Evolutionary conservation across 2,888 invertebrate genomes (phyloP).

Genomic region (Metellina segmentata): DNA sequence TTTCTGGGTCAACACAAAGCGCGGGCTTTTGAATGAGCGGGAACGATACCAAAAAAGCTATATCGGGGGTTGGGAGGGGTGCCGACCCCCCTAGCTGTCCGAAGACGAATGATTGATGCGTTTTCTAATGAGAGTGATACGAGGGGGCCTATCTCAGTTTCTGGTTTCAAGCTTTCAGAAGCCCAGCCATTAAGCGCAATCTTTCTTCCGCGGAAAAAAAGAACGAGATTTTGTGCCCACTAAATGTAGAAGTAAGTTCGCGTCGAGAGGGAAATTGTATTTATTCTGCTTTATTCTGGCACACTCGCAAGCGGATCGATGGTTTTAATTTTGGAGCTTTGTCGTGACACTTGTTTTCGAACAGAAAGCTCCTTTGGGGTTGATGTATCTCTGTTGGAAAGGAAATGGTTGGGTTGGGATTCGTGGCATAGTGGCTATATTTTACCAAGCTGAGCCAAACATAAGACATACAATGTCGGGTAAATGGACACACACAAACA

Average conservation of each 20-base stretch:
- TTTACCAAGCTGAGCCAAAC: too few species aligned
- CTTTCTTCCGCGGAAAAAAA: conserved; percentile 52
- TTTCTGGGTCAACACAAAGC: conserved; percentile 69
- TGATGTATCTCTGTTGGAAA: too few species aligned
- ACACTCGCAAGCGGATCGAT: neutral
- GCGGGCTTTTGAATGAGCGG: conserved; percentile 45
- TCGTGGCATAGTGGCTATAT: too few species aligned
- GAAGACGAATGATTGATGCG: conserved; percentile 76
- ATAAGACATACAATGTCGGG: too few species aligned
- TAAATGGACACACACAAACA: too few species aligned
- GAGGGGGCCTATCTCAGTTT: conserved; percentile 65
- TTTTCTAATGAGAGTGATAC: conserved; percentile 77
- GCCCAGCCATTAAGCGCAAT: conserved; percentile 73
- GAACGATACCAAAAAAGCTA: neutral
- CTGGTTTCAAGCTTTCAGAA: conserved; percentile 70
- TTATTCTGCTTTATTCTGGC: conserved; percentile 41
- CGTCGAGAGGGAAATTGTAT: conserved; percentile 34
- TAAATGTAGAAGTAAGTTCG: conserved; percentile 57
- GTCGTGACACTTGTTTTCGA: neutral
- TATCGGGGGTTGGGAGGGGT: conserved; percentile 7
- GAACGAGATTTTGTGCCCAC: conserved; percentile 14
- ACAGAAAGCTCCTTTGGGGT: too few species aligned
- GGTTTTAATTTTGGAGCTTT: neutral
- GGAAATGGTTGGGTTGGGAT: too few species aligned
- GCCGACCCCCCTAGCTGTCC: conserved; percentile 57